Evolutionary conservation across 1,140 invertebrate species (phyloP).

Genomic region (Pogonus chalceus): DNA sequence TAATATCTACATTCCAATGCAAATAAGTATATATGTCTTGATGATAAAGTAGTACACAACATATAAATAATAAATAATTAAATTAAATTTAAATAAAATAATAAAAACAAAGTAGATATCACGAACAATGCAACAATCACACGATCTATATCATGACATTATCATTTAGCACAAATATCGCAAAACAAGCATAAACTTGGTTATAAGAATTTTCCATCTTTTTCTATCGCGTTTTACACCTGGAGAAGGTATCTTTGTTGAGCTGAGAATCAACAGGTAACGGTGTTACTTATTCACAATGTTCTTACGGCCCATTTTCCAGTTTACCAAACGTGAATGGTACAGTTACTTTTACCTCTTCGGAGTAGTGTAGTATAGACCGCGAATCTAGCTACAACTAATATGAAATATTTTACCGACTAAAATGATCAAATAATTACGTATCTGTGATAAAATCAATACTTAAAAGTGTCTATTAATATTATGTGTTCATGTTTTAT

Average conservation of each 20-base stretch:
- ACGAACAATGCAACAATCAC: too few relatives aligned
- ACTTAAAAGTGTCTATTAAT: neutral
- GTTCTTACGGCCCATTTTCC: neutral
- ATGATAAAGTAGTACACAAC: too few relatives aligned
- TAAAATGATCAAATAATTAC: neutral
- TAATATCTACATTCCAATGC: too few relatives aligned
- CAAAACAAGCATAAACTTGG: neutral
- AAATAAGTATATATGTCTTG: too few relatives aligned
- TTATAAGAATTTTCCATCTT: neutral
- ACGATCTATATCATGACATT: too few relatives aligned
- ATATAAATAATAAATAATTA: too few relatives aligned
- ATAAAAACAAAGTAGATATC: too few relatives aligned
- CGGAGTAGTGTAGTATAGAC: neutral
- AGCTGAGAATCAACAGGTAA: neutral
- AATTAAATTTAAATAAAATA: too few relatives aligned
- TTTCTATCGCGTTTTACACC: slow-evolving; percentile 7
- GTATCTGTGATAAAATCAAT: neutral
- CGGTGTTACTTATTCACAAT: neutral
- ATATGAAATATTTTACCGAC: neutral
- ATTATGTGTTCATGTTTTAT: neutral
- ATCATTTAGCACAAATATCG: too few relatives aligned
- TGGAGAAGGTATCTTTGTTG: neutral
- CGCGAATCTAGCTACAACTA: neutral
- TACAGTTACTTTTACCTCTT: slow-evolving; percentile 1
- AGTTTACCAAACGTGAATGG: neutral